Evolutionary conservation across 2,888 invertebrate genomes (phyloP).

Genomic region (Fragum whitleyi): DNA sequence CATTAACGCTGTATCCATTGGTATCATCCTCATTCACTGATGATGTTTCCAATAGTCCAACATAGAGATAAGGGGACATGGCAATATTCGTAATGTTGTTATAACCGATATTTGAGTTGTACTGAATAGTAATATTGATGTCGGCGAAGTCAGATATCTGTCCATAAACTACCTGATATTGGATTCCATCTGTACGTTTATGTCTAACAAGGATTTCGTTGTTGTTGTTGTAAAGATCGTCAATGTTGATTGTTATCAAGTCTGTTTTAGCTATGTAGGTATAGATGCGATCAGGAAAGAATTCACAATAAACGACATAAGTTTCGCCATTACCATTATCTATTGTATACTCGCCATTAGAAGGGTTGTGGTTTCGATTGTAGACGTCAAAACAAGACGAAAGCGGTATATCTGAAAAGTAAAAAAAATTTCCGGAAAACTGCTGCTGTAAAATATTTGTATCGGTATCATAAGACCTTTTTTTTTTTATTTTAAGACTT

Average conservation of each 20-base stretch:
- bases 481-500: too few species aligned
- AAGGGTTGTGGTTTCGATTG: background rate
- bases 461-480: too few species aligned
- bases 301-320: conserved; percentile 1
- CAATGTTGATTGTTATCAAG: background rate
- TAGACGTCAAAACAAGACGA: background rate
- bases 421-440: too few species aligned
- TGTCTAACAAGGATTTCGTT: background rate
- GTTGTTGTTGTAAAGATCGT: conserved; percentile 6
- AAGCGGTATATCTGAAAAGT: background rate
- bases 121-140: background rate
- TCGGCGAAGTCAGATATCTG: background rate
- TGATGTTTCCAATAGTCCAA: background rate
- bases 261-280: background rate
- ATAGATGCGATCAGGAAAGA: background rate
- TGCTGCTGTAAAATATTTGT: too few species aligned
- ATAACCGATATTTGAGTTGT: background rate
- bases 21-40: background rate
- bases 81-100: background rate
- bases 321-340: background rate
- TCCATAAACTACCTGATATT: background rate
- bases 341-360: background rate
- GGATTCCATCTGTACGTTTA: background rate
- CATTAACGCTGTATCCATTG: background rate
- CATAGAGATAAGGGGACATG: background rate